These are phyloP conservation scores for Leptopilina boulardi DNA, from an alignment of 1,140 invertebrate genomes.

Conservation along the genomic window DNA sequence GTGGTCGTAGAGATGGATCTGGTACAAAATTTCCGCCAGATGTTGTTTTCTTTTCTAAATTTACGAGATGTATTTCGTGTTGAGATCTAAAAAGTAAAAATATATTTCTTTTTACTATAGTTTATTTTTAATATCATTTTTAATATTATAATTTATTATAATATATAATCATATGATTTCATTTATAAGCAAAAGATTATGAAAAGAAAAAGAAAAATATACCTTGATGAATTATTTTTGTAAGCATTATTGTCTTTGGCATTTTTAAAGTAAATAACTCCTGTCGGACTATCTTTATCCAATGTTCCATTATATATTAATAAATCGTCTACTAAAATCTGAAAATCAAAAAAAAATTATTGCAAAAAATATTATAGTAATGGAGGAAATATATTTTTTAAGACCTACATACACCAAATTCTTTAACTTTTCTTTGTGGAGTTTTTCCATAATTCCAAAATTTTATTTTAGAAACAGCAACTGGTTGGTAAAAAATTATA, in stretches of 20 bases:
- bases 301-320: slow-evolving; percentile 85
- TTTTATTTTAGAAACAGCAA: slow-evolving; percentile 85
- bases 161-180: not conserved
- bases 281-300: slow-evolving; percentile 70
- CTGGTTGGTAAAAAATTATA: slow-evolving; percentile 86
- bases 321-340: slow-evolving; percentile 87
- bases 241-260: slow-evolving; percentile 35
- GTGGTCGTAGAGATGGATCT: slow-evolving; percentile 60
- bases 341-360: slow-evolving; percentile 37
- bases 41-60: slow-evolving; percentile 53
- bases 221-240: slow-evolving; percentile 2
- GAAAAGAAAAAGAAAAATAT: slow-evolving; percentile 12
- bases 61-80: slow-evolving; percentile 47
- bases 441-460: slow-evolving; percentile 93
- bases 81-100: slow-evolving; percentile 35
- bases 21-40: slow-evolving; percentile 51
- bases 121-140: no score
- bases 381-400: not conserved
- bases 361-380: not conserved
- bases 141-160: no score
- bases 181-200: not conserved
- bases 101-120: not conserved
- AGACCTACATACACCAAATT: slow-evolving; percentile 82
- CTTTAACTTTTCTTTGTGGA: slow-evolving; percentile 84
- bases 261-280: slow-evolving; percentile 73